Evolutionary conservation across 2,113 vertebrate species (phyloP).

Genomic region (Calidris pugnax): DNA sequence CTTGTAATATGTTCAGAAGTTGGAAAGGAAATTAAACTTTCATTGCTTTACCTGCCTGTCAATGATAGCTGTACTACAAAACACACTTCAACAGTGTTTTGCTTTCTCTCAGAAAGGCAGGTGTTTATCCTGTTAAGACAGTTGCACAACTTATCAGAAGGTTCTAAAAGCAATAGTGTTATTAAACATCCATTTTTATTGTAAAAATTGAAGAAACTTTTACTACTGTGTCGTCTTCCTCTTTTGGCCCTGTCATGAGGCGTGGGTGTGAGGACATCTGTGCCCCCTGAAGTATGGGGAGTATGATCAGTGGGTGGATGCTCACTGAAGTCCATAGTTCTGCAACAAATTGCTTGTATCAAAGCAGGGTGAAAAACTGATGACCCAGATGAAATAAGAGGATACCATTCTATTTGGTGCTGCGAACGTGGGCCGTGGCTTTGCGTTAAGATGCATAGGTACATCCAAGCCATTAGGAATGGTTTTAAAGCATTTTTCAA

Average conservation of each 20-base stretch:
- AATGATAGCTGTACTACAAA: neutral
- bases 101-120: neutral
- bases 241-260: neutral
- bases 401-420: accelerated
- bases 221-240: neutral
- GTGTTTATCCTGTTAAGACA: neutral
- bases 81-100: neutral
- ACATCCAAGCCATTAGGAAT: neutral
- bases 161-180: neutral
- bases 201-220: neutral
- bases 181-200: neutral
- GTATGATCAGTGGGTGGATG: neutral
- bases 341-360: neutral
- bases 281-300: neutral
- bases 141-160: neutral
- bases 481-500: neutral
- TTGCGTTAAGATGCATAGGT: accelerated
- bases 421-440: accelerated
- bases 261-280: neutral
- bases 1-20: neutral
- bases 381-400: neutral
- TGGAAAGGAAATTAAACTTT: neutral
- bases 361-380: neutral
- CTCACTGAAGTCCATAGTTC: neutral
- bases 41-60: neutral